phyloP scores from a whole-genome alignment of 2,113 vertebrate species.

The Pygoscelis adeliae region DNA sequence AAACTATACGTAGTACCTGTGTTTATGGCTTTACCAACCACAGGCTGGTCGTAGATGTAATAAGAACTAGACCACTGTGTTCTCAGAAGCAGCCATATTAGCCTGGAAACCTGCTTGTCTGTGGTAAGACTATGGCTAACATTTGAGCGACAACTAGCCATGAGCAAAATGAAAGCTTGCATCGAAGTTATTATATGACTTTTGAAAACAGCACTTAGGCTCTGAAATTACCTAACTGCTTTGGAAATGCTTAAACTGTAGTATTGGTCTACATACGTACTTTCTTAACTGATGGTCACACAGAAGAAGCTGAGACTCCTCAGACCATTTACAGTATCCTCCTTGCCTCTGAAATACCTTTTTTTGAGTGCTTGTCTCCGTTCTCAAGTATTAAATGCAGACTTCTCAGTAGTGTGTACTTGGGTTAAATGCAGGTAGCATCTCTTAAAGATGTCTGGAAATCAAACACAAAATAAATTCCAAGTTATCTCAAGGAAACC shows the following conservation, averaged over 20 bases:
- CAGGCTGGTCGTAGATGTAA: not conserved
- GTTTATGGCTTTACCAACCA: not conserved
- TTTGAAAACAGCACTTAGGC: not conserved
- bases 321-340: not conserved
- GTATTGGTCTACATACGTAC: not conserved
- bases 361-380: not conserved
- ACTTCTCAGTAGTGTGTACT: not conserved
- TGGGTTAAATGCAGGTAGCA: not conserved
- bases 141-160: not conserved
- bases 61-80: not conserved
- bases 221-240: not conserved
- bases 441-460: not conserved
- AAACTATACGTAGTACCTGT: not conserved
- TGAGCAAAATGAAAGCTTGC: not conserved
- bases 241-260: not conserved
- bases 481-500: not conserved
- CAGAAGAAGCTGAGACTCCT: not conserved
- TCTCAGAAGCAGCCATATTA: not conserved
- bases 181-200: not conserved
- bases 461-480: not conserved
- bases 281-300: not conserved
- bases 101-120: not conserved
- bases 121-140: not conserved
- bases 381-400: not conserved
- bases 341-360: not conserved